Conservation (phyloP, 2,113 vertebrate species). For the Xenopus tropicalis region DNA sequence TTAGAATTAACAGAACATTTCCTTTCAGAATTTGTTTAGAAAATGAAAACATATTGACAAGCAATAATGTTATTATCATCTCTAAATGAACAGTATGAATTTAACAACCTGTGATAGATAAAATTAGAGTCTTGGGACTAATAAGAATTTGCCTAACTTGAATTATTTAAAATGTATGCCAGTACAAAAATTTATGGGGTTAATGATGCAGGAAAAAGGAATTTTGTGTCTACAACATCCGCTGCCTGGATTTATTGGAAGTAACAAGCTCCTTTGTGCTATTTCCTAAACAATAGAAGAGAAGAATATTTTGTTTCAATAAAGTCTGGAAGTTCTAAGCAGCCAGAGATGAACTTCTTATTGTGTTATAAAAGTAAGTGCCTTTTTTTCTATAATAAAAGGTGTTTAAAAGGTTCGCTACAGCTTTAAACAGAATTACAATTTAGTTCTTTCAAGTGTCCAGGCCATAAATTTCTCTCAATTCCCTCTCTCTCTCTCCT, state of each 20-base stretch:
- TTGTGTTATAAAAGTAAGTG: conserved; percentile 68
- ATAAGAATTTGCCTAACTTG: not conserved
- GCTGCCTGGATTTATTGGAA: conserved; percentile 57
- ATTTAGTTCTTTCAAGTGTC: conserved; percentile 95
- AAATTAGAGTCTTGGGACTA: not conserved
- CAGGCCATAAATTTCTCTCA: conserved; percentile 98
- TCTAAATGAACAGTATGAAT: not conserved
- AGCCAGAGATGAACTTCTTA: conserved; percentile 73
- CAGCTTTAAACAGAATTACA: conserved; percentile 87
- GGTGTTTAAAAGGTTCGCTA: conserved; percentile 81
- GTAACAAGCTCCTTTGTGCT: conserved; percentile 31
- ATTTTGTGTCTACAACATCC: conserved; percentile 16
- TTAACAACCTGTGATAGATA: not conserved
- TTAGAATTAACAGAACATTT: too few species aligned
- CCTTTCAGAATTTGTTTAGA: not conserved
- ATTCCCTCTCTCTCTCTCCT: conserved; percentile 94
- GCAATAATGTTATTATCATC: not conserved
- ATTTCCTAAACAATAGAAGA: conserved; percentile 60
- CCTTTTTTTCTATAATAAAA: conserved; percentile 75
- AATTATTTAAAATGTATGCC: not conserved
- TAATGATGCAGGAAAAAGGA: not conserved
- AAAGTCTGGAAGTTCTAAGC: conserved; percentile 64
- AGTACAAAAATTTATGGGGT: not conserved
- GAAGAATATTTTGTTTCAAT: conserved; percentile 51
- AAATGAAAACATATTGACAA: not conserved